phyloP scores from a whole-genome alignment of 2,113 vertebrate species.

The Erpornis zantholeuca region DNA sequence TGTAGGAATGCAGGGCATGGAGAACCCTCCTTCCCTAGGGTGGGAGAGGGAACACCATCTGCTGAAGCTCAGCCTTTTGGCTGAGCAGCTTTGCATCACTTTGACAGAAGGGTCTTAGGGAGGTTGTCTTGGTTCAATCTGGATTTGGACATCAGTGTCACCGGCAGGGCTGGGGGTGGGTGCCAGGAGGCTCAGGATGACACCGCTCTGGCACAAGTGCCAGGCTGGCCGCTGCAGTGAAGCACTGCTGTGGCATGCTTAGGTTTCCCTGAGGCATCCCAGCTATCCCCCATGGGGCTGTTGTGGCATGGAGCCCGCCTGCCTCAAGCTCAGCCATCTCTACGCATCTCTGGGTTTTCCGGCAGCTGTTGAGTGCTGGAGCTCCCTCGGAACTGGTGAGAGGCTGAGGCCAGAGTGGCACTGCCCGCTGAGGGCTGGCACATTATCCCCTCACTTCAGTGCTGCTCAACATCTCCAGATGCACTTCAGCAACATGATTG shows the following conservation, averaged over 20 bases:
- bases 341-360: not conserved
- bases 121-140: not conserved
- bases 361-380: not conserved
- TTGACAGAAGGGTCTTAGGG: not conserved
- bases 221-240: not conserved
- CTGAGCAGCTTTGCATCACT: slow-evolving; percentile 3
- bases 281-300: not conserved
- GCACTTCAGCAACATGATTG: not conserved
- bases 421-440: not conserved
- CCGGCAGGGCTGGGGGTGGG: fast-evolving
- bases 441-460: not conserved
- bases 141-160: not conserved
- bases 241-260: not conserved
- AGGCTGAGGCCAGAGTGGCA: not conserved
- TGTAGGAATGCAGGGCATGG: fast-evolving
- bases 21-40: not conserved
- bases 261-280: slow-evolving; percentile 27
- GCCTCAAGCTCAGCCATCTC: not conserved
- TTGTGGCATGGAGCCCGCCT: not conserved
- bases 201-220: not conserved
- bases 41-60: not conserved
- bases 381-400: not conserved
- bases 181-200: not conserved
- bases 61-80: not conserved
- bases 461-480: not conserved